These are phyloP conservation scores for Silurus meridionalis DNA, from an alignment of 2,113 vertebrate species.

Conservation along the genomic window DNA sequence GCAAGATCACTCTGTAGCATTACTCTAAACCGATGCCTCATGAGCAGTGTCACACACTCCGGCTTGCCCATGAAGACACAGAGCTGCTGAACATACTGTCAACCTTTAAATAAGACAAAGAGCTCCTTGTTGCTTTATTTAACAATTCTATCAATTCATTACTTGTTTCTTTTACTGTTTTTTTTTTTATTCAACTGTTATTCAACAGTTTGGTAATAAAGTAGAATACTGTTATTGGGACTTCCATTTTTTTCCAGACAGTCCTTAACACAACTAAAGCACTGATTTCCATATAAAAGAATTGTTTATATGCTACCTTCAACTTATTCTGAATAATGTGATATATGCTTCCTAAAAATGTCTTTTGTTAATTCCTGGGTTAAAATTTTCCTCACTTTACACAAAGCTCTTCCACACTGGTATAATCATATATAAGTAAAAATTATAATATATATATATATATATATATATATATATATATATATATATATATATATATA, in stretches of 20 bases:
- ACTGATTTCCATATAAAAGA: neutral
- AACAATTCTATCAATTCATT: neutral
- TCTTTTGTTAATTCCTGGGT: neutral
- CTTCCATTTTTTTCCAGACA: neutral
- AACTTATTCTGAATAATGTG: neutral
- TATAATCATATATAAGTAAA: neutral
- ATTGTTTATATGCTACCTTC: neutral
- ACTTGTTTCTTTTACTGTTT: neutral
- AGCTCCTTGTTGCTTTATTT: neutral
- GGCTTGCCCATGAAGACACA: neutral
- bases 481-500: no score
- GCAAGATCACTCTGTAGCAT: conserved; percentile 5
- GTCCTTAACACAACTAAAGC: neutral
- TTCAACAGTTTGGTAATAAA: neutral
- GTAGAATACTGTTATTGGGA: neutral
- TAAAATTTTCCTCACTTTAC: neutral
- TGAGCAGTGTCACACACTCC: conserved; percentile 6
- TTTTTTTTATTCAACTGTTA: neutral
- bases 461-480: no score
- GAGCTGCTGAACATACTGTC: neutral
- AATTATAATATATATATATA: no score
- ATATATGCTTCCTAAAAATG: conserved; percentile 4
- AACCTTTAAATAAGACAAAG: neutral
- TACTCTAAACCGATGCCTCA: conserved; percentile 13
- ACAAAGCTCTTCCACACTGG: neutral